Conservation (phyloP, 2,888 invertebrate species). For the Macaria liturata region DNA sequence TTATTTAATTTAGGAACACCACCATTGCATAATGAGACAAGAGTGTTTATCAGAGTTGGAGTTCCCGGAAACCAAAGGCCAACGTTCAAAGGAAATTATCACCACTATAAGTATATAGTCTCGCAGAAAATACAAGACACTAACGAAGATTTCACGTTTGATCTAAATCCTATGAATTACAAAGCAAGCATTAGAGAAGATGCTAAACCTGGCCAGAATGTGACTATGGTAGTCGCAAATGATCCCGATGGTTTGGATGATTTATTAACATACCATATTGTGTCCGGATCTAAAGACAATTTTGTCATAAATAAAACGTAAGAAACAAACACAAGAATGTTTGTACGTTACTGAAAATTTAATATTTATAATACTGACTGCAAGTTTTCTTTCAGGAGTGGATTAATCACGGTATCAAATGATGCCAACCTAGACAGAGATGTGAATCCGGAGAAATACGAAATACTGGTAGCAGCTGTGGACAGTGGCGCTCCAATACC, state of each 20-base stretch:
- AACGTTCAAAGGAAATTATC: slow-evolving; percentile 89
- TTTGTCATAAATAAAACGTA: slow-evolving; percentile 89
- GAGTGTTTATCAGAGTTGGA: slow-evolving; percentile 88
- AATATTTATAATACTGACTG: neutral
- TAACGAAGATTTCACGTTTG: slow-evolving; percentile 72
- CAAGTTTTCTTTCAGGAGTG: slow-evolving; percentile 73
- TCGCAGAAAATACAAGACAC: slow-evolving; percentile 59
- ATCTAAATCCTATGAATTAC: slow-evolving; percentile 87
- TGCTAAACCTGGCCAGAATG: slow-evolving; percentile 86
- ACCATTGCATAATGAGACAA: slow-evolving; percentile 85
- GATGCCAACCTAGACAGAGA: slow-evolving; percentile 89
- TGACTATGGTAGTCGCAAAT: slow-evolving; percentile 88
- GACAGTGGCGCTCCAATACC: slow-evolving; percentile 89
- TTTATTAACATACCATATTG: slow-evolving; percentile 87
- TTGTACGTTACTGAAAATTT: neutral
- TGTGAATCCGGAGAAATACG: slow-evolving; percentile 85
- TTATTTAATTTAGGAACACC: slow-evolving; percentile 75
- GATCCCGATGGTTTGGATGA: slow-evolving; percentile 91
- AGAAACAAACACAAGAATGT: slow-evolving; percentile 37
- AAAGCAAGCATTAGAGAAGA: slow-evolving; percentile 88
- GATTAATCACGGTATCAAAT: slow-evolving; percentile 87
- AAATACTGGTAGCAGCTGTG: slow-evolving; percentile 89
- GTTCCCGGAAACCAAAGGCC: slow-evolving; percentile 92
- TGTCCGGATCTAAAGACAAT: slow-evolving; percentile 89
- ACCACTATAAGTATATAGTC: slow-evolving; percentile 76